Base-by-base conservation (phyloP, 2,888 invertebrate genomes). In the Pasiphila rectangulata region DNA sequence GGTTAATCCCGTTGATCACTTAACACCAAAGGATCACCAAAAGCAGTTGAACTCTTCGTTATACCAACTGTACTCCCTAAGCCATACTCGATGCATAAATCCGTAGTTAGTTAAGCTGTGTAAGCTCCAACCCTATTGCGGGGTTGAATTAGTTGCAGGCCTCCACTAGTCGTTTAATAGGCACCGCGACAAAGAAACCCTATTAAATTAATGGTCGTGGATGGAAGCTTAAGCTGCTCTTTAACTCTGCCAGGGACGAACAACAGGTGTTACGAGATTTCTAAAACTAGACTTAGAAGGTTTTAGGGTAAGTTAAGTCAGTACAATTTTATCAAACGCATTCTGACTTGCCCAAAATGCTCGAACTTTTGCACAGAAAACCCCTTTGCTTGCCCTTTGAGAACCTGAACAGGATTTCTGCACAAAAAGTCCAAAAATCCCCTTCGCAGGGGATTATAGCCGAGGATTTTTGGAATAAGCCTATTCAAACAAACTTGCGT, bases 171-270 rank as follows among this genome's bases (percentile, higher is more conserved):
- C 30, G 66, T 68, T 77, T 76, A 79, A 76, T 71, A 71, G 72
- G 61, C 50, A 57, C 56, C 55, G 69, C 67, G 61, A 73, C 64
- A 79, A 82, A 79, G 79, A 83, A 81, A 75, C 70, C 71, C 74
- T 75, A 77, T 81, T 77, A 81, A 82, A 75, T 79, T 77, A 83
- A 82, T 77, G 77, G 72, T 27, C 27, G 34, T 64, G 69, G 66
- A 72, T 73, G 61, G 32, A 38, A 24, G 32, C 56, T 62, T 67
- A 68, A 69, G 65, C 37, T 46, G 57, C 51, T 49, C 52, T 55
- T 59, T 52, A 37, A 24, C 47, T 46, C 34, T 32, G 20, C 35
- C 43, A 42, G 38, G 43, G 40, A 24, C 32, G 38, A 24, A 44
- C 44, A 40, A 38, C 43, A 43, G 40, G 51, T 36, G 36, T 29